Evolutionary conservation across 2,113 vertebrate species (phyloP), one percentile per base, ranked within the genome.

Genomic region (Trichechus manatus): DNA sequence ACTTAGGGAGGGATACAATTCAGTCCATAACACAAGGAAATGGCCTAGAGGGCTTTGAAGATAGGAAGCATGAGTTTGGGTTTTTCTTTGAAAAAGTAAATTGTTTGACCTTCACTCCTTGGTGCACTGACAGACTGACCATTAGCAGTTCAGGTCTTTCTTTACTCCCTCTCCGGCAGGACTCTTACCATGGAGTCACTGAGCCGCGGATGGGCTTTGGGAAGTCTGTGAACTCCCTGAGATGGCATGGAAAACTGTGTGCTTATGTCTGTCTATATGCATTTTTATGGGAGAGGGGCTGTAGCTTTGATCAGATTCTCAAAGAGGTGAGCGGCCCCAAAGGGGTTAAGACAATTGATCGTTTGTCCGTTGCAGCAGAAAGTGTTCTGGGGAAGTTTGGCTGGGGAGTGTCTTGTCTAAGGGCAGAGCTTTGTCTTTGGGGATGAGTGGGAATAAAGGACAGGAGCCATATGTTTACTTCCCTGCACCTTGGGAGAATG

Each of bases 71-170:
- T 61, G 74, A 84, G 29, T 77, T 89, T 44, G 33, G 59, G 59
- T 47, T 94, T 83, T 70, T 47, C 84, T 82, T 85, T 84, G 59
- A 77, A 75, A 75, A 87, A 50, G 78, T 79, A 74, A 94, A 93
- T 31, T 36, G 11, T 36, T 92, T 86, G 20, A 31, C 15, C 27
- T 78, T 91, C 82, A 75, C n/a, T 70, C 20, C 80, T 93, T 47
- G 85, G 79, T 50, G 31, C 66, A 19, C n/a, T 33, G 20, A 75
- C 15, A 19, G 23, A 59, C 25, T 56, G n/a, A 59, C 44, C 39
- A 11, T 44, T 53, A 68, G 90, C 72, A 61, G 17, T 33, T 79
- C 83, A 81, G 36, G 22, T 59, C 42, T 90, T 59, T 56, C 84
- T 79, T 22, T 56, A 10, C 50, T 19, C 7, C 7, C 4, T 86